These are phyloP conservation scores for Perdita meconis DNA, from an alignment of 2,888 invertebrate species.

Conservation along the genomic window DNA sequence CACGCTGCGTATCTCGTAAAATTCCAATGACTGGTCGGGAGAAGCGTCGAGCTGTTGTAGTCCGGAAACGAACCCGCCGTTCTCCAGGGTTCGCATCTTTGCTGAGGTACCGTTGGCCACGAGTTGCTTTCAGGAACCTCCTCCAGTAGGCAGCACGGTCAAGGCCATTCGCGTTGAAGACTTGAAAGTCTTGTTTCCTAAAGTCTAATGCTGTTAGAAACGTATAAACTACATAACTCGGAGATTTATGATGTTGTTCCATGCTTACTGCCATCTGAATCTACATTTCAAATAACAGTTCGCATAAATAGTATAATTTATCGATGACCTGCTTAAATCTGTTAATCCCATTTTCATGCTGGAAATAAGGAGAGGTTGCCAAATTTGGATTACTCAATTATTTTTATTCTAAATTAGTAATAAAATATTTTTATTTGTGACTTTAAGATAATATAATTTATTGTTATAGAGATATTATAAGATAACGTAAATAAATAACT, in stretches of 20 bases:
- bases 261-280: background rate
- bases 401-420: too few species aligned
- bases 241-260: background rate
- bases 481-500: too few species aligned
- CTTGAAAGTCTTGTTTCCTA: background rate
- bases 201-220: background rate
- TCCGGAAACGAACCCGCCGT: constrained; percentile 61
- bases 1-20: constrained; percentile 8
- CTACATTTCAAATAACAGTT: background rate
- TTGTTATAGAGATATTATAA: too few species aligned
- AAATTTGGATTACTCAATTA: too few species aligned
- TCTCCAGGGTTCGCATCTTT: constrained; percentile 50
- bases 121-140: constrained; percentile 53
- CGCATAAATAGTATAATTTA: background rate
- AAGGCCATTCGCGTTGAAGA: constrained; percentile 68
- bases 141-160: constrained; percentile 78
- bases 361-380: too few species aligned
- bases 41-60: constrained; percentile 26
- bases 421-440: too few species aligned
- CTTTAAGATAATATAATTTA: too few species aligned
- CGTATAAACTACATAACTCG: background rate
- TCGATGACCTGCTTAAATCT: background rate
- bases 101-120: constrained; percentile 28
- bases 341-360: too few species aligned
- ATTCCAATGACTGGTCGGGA: constrained; percentile 26